A percentile compares a stretch with the other conserved stretches of the same genome.
phyloP scores from a whole-genome alignment of 2,113 vertebrate genomes.

The Cisticola juncidis region DNA sequence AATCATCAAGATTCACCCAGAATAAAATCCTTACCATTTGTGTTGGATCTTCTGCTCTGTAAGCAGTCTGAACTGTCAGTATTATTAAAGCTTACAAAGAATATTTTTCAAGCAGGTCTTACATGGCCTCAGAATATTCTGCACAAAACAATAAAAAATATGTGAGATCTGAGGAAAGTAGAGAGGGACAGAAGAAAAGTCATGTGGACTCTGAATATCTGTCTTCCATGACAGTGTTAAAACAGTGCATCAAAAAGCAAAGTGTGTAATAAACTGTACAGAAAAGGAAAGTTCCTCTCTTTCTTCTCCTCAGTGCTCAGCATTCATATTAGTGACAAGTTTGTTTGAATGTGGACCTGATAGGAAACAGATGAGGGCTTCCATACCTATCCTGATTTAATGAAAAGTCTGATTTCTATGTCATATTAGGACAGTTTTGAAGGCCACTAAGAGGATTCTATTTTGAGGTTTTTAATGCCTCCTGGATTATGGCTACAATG shows the following conservation, averaged over 20 bases:
- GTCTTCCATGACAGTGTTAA: background rate
- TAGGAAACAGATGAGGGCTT: accelerated
- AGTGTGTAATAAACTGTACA: background rate
- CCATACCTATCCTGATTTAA: background rate
- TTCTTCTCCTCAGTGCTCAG: background rate
- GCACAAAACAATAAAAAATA: accelerated
- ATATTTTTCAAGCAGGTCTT: background rate
- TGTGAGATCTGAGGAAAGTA: background rate
- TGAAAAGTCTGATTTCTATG: background rate
- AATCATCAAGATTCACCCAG: background rate
- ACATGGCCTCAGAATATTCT: background rate
- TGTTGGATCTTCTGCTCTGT: background rate
- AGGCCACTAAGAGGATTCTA: background rate
- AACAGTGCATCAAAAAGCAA: background rate
- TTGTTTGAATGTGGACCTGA: background rate
- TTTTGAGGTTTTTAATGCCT: background rate
- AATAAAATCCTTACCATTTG: background rate
- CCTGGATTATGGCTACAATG: background rate
- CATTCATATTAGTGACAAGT: background rate
- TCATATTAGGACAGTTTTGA: background rate
- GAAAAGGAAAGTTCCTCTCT: background rate
- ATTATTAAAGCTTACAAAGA: background rate
- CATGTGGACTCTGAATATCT: background rate
- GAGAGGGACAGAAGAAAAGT: background rate
- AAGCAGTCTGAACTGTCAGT: background rate